Percentiles rank a stretch among this genome's conserved stretches.
These are phyloP conservation scores for Scolopax rusticola DNA, from an alignment of 2,797 vertebrate genomes.

Conservation along the genomic window DNA sequence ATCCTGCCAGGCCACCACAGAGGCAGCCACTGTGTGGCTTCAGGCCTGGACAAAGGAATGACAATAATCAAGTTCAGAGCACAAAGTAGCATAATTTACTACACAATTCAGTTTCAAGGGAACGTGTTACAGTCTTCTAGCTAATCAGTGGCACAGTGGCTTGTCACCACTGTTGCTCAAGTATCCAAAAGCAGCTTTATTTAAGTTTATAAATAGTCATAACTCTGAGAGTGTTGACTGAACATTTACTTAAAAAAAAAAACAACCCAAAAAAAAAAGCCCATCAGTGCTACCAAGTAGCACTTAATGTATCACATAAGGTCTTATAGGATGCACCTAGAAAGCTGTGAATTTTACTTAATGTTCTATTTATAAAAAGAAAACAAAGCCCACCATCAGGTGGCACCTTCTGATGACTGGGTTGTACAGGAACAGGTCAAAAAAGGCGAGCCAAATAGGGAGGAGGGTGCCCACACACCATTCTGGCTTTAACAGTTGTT, in stretches of 20 bases:
- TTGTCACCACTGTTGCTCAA: background rate
- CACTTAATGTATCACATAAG: background rate
- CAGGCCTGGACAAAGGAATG: background rate
- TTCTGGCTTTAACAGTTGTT: background rate
- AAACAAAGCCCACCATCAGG: background rate
- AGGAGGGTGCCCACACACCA: background rate
- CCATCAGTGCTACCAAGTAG: background rate
- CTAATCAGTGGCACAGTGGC: background rate
- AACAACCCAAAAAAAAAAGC: too few relatives aligned
- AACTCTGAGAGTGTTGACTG: background rate
- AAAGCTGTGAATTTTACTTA: background rate
- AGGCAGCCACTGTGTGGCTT: background rate
- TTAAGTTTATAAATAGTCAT: background rate
- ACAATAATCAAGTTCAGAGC: background rate
- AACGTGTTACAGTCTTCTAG: background rate
- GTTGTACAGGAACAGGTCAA: fast-evolving
- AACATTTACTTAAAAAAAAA: background rate
- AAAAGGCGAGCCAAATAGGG: background rate
- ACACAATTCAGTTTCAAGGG: background rate
- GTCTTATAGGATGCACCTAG: background rate
- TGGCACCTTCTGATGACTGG: background rate
- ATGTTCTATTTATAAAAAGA: background rate
- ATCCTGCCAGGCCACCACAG: background rate
- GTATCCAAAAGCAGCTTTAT: background rate
- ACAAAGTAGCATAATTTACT: background rate